Percentiles rank a stretch among this genome's conserved stretches.
Conservation (phyloP, 2,888 invertebrate species). For the Oscheius sp. region DNA sequence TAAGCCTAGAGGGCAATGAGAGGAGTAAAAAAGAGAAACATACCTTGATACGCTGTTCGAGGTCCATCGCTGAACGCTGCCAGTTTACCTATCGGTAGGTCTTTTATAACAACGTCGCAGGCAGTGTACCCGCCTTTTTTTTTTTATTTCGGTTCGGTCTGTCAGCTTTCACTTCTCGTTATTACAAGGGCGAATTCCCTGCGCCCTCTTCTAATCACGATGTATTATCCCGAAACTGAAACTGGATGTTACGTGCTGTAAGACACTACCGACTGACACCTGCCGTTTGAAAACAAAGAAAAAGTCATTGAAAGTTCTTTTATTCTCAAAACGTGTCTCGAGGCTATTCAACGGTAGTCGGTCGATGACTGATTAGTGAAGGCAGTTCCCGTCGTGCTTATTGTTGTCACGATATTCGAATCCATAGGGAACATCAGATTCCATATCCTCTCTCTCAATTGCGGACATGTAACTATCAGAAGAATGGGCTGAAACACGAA, state of each 20-base stretch:
- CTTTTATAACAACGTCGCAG: background rate
- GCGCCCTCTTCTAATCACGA: background rate
- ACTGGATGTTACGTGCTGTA: constrained; percentile 5
- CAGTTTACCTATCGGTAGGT: background rate
- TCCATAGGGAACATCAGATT: background rate
- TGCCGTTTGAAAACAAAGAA: constrained; percentile 9
- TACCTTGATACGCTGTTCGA: constrained; percentile 26
- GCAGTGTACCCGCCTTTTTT: background rate
- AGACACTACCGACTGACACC: background rate
- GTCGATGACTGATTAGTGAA: background rate
- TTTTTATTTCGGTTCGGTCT: constrained; percentile 18
- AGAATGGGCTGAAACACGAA: background rate
- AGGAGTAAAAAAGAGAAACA: background rate
- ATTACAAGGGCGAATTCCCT: constrained; percentile 14
- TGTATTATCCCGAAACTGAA: background rate
- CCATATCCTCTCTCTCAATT: background rate
- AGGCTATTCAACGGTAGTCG: too few species aligned
- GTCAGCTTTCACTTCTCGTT: background rate
- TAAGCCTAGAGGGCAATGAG: background rate
- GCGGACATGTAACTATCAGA: background rate
- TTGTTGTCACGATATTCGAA: too few species aligned
- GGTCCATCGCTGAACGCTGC: constrained; percentile 18
- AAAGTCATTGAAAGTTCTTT: too few species aligned
- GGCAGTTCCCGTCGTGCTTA: background rate
- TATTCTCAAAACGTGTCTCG: too few species aligned